Evolutionary conservation across 2,797 vertebrate species (phyloP).

Genomic region (Alectoris magna): DNA sequence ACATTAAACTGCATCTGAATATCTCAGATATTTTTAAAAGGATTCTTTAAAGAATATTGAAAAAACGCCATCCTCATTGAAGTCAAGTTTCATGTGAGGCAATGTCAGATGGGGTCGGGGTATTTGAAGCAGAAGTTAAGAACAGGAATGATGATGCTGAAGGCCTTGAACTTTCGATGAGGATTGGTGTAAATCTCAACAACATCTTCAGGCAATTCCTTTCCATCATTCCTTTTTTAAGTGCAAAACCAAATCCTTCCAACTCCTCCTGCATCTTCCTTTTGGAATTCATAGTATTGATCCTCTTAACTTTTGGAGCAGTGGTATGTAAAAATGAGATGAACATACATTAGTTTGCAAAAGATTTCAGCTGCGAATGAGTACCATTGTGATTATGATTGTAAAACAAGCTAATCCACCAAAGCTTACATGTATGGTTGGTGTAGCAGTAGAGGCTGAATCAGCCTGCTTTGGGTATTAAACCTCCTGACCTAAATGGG

Average conservation of each 20-base stretch:
- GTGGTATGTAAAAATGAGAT: background rate
- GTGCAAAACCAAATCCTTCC: slow-evolving; percentile 13
- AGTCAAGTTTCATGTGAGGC: slow-evolving; percentile 37
- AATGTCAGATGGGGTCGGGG: slow-evolving; percentile 38
- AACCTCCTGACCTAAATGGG: background rate
- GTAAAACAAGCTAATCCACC: slow-evolving; percentile 25
- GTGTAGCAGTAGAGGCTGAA: background rate
- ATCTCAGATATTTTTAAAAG: slow-evolving; percentile 61
- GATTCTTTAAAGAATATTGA: slow-evolving; percentile 32
- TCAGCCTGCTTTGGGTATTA: background rate
- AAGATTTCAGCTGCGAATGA: slow-evolving; percentile 21
- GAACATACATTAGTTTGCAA: background rate
- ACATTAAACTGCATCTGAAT: slow-evolving; percentile 43
- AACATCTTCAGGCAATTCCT: background rate
- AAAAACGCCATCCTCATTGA: slow-evolving; percentile 30
- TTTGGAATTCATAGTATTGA: background rate
- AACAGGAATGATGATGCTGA: background rate
- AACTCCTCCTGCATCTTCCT: background rate
- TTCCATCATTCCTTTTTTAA: background rate
- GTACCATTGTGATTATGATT: background rate
- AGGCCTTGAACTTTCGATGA: slow-evolving; percentile 31
- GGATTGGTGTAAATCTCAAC: background rate
- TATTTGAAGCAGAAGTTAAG: background rate
- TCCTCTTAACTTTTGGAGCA: slow-evolving; percentile 12
- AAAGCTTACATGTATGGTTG: background rate